phyloP scores from a whole-genome alignment of 2,888 invertebrate species.

The Notodonta ziczac region DNA sequence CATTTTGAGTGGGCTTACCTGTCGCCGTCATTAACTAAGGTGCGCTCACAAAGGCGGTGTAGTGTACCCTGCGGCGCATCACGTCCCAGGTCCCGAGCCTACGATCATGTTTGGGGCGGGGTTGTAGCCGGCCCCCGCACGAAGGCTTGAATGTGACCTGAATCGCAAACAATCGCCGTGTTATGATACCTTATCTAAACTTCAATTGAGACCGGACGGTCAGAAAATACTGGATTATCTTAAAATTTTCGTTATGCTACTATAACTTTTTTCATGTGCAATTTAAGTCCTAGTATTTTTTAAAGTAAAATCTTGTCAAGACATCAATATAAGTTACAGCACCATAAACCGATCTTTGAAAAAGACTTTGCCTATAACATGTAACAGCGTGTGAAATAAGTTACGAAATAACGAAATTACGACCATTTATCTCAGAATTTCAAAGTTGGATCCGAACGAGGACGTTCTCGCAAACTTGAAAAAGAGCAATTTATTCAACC shows the following conservation, averaged over 20 bases:
- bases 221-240: slow-evolving; percentile 6
- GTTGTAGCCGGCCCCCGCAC: slow-evolving; percentile 28
- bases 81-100: slow-evolving; percentile 47
- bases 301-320: too few species aligned
- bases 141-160: slow-evolving; percentile 35
- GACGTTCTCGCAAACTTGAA: slow-evolving; percentile 47
- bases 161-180: slow-evolving; percentile 27
- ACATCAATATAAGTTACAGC: not conserved
- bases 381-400: slow-evolving; percentile 4
- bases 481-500: slow-evolving; percentile 55
- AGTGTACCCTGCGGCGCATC: slow-evolving; percentile 29
- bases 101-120: slow-evolving; percentile 38
- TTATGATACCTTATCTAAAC: slow-evolving; percentile 13
- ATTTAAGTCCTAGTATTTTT: too few species aligned
- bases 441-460: slow-evolving; percentile 42
- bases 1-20: too few species aligned
- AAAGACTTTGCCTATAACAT: not conserved
- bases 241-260: not conserved
- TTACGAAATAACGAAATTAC: slow-evolving; percentile 31
- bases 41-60: slow-evolving; percentile 14
- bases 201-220: slow-evolving; percentile 20
- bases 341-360: too few species aligned
- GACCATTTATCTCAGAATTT: slow-evolving; percentile 40
- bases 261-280: too few species aligned
- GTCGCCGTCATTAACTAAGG: slow-evolving; percentile 7